phyloP scores from a whole-genome alignment of 1,140 invertebrate species.

The Bicyclus anynana region DNA sequence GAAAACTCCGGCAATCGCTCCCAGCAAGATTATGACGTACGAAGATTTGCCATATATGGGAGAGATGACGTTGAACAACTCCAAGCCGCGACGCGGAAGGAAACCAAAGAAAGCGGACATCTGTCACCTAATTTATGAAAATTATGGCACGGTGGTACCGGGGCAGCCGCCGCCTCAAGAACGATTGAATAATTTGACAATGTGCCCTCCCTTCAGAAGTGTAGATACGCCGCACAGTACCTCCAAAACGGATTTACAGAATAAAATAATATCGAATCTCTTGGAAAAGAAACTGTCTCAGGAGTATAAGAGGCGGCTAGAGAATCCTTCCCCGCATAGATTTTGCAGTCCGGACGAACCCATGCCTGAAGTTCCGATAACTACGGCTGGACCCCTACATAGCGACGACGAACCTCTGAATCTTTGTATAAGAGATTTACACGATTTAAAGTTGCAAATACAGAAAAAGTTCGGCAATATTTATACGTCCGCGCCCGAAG shows the following conservation, averaged over 20 bases:
- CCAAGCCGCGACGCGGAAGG: conserved; percentile 87
- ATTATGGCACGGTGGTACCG: conserved; percentile 90
- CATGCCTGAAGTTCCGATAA: conserved; percentile 54
- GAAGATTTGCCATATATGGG: conserved; percentile 94
- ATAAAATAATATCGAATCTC: conserved; percentile 82
- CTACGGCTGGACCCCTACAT: conserved; percentile 53
- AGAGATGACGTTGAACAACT: conserved; percentile 92
- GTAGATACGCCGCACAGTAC: conserved; percentile 30
- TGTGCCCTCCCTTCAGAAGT: conserved; percentile 33
- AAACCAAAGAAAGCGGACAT: conserved; percentile 95
- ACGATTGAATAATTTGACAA: conserved; percentile 28
- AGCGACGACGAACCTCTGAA: conserved; percentile 88
- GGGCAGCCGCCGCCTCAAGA: conserved; percentile 80
- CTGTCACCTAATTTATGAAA: conserved; percentile 93
- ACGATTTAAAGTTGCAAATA: conserved; percentile 81
- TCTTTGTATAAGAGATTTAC: conserved; percentile 86
- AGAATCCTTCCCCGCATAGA: conserved; percentile 44
- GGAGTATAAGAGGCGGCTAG: conserved; percentile 75
- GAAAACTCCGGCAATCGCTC: conserved; percentile 65
- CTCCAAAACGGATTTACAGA: conserved; percentile 81
- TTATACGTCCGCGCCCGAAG: conserved; percentile 71
- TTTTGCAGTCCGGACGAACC: conserved; percentile 55
- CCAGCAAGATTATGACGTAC: conserved; percentile 81
- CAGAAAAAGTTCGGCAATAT: conserved; percentile 80
- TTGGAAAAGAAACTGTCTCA: conserved; percentile 83